Conservation (phyloP, 2,113 vertebrate species). For the Nyctibius bracteatus region DNA sequence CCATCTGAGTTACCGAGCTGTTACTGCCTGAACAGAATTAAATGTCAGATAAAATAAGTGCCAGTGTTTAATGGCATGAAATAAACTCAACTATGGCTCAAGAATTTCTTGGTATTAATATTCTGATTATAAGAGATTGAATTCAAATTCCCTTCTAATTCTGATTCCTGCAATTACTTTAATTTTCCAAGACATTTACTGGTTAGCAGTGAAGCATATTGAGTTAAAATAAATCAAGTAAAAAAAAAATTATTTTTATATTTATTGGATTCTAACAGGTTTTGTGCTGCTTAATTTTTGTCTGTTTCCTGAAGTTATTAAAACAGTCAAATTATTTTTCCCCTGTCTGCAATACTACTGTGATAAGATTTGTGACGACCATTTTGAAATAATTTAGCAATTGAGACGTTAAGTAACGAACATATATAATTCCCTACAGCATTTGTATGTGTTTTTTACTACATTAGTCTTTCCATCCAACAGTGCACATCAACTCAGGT, state of each 20-base stretch:
- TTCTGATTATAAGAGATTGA: not conserved
- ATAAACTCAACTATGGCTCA: conserved; percentile 22
- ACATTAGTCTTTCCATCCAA: not conserved
- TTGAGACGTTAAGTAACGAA: too few relatives aligned
- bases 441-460: not conserved
- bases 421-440: too few relatives aligned
- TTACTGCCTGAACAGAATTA: conserved; percentile 25
- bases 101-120: not conserved
- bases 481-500: not conserved
- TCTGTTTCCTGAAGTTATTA: not conserved
- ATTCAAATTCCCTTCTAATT: conserved; percentile 8
- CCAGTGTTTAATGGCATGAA: conserved; percentile 38
- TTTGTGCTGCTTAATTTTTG: not conserved
- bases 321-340: not conserved
- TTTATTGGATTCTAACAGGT: not conserved
- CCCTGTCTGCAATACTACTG: not conserved
- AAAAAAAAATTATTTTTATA: not conserved
- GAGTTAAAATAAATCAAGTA: conserved; percentile 5
- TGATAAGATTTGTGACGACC: not conserved
- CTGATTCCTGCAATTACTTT: not conserved
- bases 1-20: conserved; percentile 34
- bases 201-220: not conserved
- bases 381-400: not conserved
- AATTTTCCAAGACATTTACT: conserved; percentile 47
- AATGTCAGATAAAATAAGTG: conserved; percentile 54